phyloP scores from a whole-genome alignment of 2,888 invertebrate genomes.

The Meteorus colon region DNA sequence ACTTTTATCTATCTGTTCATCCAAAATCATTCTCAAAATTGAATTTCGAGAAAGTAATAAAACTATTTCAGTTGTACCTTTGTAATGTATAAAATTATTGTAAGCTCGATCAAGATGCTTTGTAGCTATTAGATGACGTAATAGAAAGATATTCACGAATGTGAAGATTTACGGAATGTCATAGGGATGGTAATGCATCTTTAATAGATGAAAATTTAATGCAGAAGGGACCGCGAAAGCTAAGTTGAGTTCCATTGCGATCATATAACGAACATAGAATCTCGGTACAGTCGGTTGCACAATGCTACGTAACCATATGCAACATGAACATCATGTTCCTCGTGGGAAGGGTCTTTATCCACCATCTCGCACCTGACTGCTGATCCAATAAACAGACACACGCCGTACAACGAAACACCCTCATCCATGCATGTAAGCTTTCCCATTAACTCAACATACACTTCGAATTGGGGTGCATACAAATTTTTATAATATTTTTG shows the following conservation, averaged over 20 bases:
- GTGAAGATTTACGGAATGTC: too few relatives aligned
- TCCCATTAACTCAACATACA: conserved; percentile 2
- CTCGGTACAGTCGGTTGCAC: not conserved
- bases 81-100: too few relatives aligned
- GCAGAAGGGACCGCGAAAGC: not conserved
- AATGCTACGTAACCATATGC: conserved; percentile 2
- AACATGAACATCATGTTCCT: conserved; percentile 9
- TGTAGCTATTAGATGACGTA: too few relatives aligned
- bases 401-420: not conserved
- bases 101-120: too few relatives aligned
- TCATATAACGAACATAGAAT: not conserved
- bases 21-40: too few relatives aligned
- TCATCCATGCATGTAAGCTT: conserved; percentile 23
- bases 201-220: too few relatives aligned
- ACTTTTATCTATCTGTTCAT: too few relatives aligned
- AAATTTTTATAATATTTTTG: not conserved
- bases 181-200: too few relatives aligned
- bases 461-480: not conserved
- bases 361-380: not conserved
- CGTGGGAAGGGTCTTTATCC: conserved; percentile 29
- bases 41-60: too few relatives aligned
- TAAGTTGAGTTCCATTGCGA: not conserved
- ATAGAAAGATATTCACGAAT: too few relatives aligned
- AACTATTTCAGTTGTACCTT: too few relatives aligned
- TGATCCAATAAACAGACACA: conserved; percentile 35